Evolutionary conservation across 2,797 vertebrate genomes (phyloP).

Genomic region (Falco biarmicus): DNA sequence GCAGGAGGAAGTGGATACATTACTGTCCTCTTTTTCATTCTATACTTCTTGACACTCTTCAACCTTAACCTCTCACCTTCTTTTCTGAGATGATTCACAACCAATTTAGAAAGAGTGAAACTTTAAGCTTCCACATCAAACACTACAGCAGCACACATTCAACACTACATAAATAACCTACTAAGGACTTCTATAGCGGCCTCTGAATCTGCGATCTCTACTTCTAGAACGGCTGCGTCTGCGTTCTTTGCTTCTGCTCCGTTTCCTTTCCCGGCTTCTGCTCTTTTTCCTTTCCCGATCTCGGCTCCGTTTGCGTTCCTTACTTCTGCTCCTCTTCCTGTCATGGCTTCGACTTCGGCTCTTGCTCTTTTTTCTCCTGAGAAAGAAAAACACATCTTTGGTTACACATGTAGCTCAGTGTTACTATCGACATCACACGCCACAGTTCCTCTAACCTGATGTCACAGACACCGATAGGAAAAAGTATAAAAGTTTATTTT

Average conservation of each 20-base stretch:
- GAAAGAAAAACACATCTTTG: background rate
- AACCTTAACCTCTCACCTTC: background rate
- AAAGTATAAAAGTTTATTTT: background rate
- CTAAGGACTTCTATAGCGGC: slow-evolving; percentile 92
- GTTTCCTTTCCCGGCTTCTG: slow-evolving; percentile 88
- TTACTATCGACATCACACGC: background rate
- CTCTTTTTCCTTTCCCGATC: slow-evolving; percentile 89
- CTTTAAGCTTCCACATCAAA: background rate
- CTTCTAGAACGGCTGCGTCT: slow-evolving; percentile 90
- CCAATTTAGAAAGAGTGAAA: background rate
- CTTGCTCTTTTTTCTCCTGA: slow-evolving; percentile 91
- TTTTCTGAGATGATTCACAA: background rate
- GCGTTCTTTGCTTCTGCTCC: slow-evolving; percentile 91
- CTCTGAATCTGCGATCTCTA: slow-evolving; percentile 87
- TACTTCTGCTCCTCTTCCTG: slow-evolving; percentile 88
- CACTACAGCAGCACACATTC: background rate
- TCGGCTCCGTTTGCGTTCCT: slow-evolving; percentile 89
- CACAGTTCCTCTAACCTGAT: background rate
- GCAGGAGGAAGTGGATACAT: background rate
- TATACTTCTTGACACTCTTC: background rate
- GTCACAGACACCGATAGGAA: rapidly evolving
- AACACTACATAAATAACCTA: slow-evolving; percentile 75
- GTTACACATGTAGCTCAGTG: background rate
- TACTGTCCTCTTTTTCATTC: background rate
- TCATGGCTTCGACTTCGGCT: slow-evolving; percentile 93